These are phyloP conservation scores for Acropternis orthonyx DNA, from an alignment of 2,797 vertebrate species.

Conservation along the genomic window DNA sequence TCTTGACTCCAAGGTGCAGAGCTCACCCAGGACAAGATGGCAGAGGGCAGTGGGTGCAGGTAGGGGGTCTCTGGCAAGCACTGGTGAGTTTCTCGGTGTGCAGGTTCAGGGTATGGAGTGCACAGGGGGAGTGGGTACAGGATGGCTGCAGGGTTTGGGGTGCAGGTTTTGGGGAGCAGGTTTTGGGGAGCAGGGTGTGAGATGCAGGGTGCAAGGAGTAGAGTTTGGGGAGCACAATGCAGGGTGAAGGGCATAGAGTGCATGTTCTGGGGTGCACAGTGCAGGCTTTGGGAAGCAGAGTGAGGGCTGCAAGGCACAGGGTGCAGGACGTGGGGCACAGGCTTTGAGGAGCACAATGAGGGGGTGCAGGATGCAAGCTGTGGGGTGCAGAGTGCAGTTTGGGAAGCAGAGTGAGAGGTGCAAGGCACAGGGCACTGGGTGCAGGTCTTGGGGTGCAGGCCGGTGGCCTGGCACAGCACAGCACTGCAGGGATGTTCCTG, in stretches of 20 bases:
- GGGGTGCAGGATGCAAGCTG: too few species aligned
- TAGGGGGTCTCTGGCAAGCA: not conserved
- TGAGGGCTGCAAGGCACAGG: not conserved
- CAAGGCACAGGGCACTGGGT: too few species aligned
- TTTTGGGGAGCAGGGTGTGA: not conserved
- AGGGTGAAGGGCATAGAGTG: too few species aligned
- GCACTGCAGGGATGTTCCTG: not conserved
- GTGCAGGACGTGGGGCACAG: not conserved
- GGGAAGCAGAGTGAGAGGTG: too few species aligned
- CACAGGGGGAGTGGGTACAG: not conserved
- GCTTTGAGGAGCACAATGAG: not conserved
- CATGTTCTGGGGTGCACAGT: not conserved
- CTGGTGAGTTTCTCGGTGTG: not conserved
- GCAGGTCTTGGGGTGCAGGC: not conserved
- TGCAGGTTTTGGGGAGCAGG: not conserved
- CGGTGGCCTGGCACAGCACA: not conserved
- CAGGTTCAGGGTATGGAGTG: not conserved
- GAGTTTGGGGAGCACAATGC: not conserved
- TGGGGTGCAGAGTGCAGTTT: not conserved
- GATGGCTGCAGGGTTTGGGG: too few species aligned
- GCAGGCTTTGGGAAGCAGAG: not conserved
- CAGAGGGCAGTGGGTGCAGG: rapidly evolving
- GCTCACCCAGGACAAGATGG: not conserved
- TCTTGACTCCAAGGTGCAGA: not conserved
- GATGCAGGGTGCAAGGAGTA: not conserved